Base-by-base conservation (phyloP, 2,888 invertebrate genomes). In the Hybos culiciformis region DNA sequence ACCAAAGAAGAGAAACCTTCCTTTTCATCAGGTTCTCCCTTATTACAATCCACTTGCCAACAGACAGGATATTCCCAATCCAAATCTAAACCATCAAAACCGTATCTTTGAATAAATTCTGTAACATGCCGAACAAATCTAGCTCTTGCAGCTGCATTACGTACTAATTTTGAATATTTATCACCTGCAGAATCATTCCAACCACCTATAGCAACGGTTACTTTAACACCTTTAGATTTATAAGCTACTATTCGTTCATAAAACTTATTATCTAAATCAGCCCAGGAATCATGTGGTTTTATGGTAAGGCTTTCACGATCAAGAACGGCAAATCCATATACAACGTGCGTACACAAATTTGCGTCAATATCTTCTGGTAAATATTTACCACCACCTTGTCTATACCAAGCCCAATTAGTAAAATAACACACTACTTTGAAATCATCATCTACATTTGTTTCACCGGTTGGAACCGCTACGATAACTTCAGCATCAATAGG, bases 31-130 rank as follows among this genome's bases (percentile, higher is more conserved):
- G 69, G 70, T 0, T 83, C 83, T 1, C 90, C 90, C 60, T 82
- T 84, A 39, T 76, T 80, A 55, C 90, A 90, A 55, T 88, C 83
- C 2, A 78, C 79, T 71, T 88, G 88, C 88, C 88, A 88, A 58
- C 90, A 91, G 49, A 80, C 85, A 1, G 92, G 92, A 61, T 90
- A 93, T 58, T 93, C 91, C 92, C 92, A 93, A 59, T 92, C 91
- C 21, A 93, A 70, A 62, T 94, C 91, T 31, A 94, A 68, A 5
- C 94, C 94, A 57, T 93, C 90, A 53, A 93, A 93, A 42, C 78
- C 78, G 53, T 85, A 76, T 48, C 79, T 75, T 47, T 81, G 77
- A 43, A 91, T 74, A 57, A 90, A 91, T 52, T 82, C 76, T 1
- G 85, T 51, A 0, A 81, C 81, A 52, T 86, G 79, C 1, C 75